Percentiles rank a stretch among this genome's conserved stretches.
Conservation (phyloP, 2,888 invertebrate species). For the Drepanosiphum platanoidis region DNA sequence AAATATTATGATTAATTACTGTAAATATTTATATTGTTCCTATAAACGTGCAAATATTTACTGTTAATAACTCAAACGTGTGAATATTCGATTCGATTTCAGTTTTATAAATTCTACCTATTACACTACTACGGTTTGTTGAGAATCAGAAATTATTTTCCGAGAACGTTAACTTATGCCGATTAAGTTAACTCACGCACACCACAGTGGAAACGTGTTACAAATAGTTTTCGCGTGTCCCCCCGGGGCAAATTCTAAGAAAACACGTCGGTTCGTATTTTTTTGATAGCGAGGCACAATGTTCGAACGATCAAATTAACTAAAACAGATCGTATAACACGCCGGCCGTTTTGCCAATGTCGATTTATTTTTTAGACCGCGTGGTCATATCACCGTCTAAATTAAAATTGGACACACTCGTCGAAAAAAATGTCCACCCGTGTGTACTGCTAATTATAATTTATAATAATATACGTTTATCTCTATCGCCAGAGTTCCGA, state of each 20-base stretch:
- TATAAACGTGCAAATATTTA: not conserved
- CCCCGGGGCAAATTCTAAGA: not conserved
- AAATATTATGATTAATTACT: too few relatives aligned
- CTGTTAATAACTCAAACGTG: not conserved
- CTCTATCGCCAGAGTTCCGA: too few relatives aligned
- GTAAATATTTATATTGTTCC: not conserved
- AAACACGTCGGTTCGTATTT: not conserved
- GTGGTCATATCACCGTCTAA: not conserved
- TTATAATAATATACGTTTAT: too few relatives aligned
- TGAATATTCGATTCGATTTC: conserved; percentile 1
- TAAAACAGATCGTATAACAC: not conserved
- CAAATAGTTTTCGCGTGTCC: not conserved
- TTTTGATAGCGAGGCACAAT: not conserved
- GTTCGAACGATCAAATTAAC: not conserved
- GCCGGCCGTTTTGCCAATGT: not conserved
- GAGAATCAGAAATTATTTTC: not conserved
- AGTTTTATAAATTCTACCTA: conserved; percentile 10
- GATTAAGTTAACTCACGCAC: too few relatives aligned
- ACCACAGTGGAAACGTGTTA: not conserved
- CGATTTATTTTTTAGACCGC: not conserved
- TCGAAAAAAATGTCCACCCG: not conserved
- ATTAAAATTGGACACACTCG: not conserved
- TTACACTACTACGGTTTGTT: not conserved
- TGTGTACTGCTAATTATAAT: too few relatives aligned
- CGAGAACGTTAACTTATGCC: not conserved